Evolutionary conservation across 2,888 invertebrate species (phyloP), one percentile per base, ranked within the genome.

Genomic region (Chymomyza amoena): DNA sequence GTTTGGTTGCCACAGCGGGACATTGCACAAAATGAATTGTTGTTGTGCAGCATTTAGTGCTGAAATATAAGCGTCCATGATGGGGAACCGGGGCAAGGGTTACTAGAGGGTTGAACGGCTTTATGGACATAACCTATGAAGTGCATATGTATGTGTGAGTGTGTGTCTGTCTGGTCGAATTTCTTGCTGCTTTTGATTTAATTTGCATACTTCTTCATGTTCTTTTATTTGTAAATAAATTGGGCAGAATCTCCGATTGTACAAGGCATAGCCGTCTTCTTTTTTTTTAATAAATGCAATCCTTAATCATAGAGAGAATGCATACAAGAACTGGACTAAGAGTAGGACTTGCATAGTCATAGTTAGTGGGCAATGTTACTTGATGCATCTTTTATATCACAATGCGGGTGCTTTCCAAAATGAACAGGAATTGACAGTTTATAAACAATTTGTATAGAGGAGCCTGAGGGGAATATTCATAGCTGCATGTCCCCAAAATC

Each of bases 41-140:
- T 65, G 80, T 84, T 87, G 88, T 86, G 77, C 81, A 78, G 88
- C 87, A 80, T 84, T 84, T 88, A 88, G 88, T 84, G 69, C 73
- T 73, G 70, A 75, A 73, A 74, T 68, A 75, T 16, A 75, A 25
- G 39, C 39, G 39, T 13, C 7, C 39, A 45, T 45, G 39, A 45
- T 45, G 39, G 39, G 10, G 39, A 13, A 10, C 6, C 39, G 39
- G 39, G n/a, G 13, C 39, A 36, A 7, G 36, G 39, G 13, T 4
- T 13, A 45, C 32, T 7, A 6, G 7, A 6, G 32, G 32, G 32
- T 32, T 32, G 32, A 32, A 32, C 6, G 32, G 32, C 32, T 32
- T 32, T 32, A 32, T 32, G 39, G 39, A 45, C 39, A 45, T 13
- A 45, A 45, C 39, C 9, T 32, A 0, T 32, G 32, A 7, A 32